Conservation (phyloP, 2,888 invertebrate species). For the Ectemnius lituratus region DNA sequence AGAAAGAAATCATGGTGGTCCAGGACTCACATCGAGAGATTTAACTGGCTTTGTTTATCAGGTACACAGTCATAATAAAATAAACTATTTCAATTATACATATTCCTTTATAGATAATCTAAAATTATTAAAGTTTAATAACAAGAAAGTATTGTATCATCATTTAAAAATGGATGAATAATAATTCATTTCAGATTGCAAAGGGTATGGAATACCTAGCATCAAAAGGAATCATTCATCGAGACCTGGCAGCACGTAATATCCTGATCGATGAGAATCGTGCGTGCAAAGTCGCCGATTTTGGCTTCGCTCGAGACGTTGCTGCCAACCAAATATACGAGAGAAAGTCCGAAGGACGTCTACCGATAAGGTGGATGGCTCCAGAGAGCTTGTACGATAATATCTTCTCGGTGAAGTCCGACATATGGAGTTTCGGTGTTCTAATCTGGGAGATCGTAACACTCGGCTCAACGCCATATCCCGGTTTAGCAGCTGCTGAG, state of each 20-base stretch:
- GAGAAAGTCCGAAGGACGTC: slow-evolving; percentile 87
- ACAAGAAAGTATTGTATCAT: neutral
- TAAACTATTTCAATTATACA: neutral
- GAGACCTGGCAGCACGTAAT: slow-evolving; percentile 94
- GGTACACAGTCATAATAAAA: slow-evolving; percentile 77
- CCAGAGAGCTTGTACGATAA: slow-evolving; percentile 96
- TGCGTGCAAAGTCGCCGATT: slow-evolving; percentile 95
- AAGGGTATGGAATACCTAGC: slow-evolving; percentile 76
- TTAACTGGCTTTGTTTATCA: slow-evolving; percentile 95
- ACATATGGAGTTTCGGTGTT: slow-evolving; percentile 97
- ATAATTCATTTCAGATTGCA: slow-evolving; percentile 80
- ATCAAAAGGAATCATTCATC: slow-evolving; percentile 85
- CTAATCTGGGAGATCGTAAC: slow-evolving; percentile 98
- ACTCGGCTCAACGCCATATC: slow-evolving; percentile 96
- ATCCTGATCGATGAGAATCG: slow-evolving; percentile 92
- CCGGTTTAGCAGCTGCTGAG: slow-evolving; percentile 93
- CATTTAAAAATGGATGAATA: neutral
- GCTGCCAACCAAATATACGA: slow-evolving; percentile 93
- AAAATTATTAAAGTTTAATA: neutral
- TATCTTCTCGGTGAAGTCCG: slow-evolving; percentile 95
- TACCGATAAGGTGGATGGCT: slow-evolving; percentile 94
- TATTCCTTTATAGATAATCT: neutral
- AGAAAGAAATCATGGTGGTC: slow-evolving; percentile 86
- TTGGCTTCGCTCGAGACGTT: slow-evolving; percentile 95
- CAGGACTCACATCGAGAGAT: slow-evolving; percentile 88